Percentiles rank a stretch among this genome's conserved stretches.
Evolutionary conservation across 30 jellyfish, hydroid and myxozoan genomes (phyloP).

Genomic region (Phacellophora camtschatica): DNA sequence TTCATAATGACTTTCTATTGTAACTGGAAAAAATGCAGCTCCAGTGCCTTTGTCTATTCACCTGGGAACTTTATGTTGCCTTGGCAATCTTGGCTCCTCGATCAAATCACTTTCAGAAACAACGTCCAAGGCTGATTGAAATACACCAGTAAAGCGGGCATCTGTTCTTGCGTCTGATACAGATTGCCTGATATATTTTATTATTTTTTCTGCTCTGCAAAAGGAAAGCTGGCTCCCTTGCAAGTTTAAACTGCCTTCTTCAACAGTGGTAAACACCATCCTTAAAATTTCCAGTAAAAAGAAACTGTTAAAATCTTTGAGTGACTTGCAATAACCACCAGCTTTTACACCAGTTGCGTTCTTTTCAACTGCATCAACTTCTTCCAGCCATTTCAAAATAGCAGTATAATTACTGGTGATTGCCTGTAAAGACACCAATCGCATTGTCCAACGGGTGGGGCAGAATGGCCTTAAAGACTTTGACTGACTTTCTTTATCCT

Average conservation of each 20-base stretch:
- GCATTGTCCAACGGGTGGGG: slow-evolving; percentile 54
- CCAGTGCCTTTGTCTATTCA: slow-evolving; percentile 23
- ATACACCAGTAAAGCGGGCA: not conserved
- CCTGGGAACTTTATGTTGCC: slow-evolving; percentile 38
- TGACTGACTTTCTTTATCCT: slow-evolving; percentile 31
- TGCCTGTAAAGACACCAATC: slow-evolving; percentile 54
- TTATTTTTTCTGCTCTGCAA: slow-evolving; percentile 39
- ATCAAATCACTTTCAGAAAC: not conserved
- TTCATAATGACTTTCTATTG: slow-evolving; percentile 16
- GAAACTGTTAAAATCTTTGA: slow-evolving; percentile 33
- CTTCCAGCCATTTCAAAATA: slow-evolving; percentile 47
- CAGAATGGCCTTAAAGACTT: slow-evolving; percentile 48
- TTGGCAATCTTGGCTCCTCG: slow-evolving; percentile 33
- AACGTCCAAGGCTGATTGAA: not conserved
- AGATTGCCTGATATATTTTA: not conserved
- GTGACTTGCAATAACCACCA: slow-evolving; percentile 61
- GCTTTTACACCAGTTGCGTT: slow-evolving; percentile 59
- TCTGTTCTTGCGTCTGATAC: slow-evolving; percentile 39
- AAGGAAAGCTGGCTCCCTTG: slow-evolving; percentile 44
- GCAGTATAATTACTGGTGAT: slow-evolving; percentile 34
- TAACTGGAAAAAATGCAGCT: slow-evolving; percentile 19
- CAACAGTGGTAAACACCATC: slow-evolving; percentile 47
- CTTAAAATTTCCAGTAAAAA: slow-evolving; percentile 32
- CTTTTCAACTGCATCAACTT: slow-evolving; percentile 46
- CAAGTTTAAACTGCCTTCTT: slow-evolving; percentile 58